Percentiles rank a stretch among this genome's conserved stretches.
Evolutionary conservation across 2,888 invertebrate genomes (phyloP).

Genomic region (Dynastes hyllus): DNA sequence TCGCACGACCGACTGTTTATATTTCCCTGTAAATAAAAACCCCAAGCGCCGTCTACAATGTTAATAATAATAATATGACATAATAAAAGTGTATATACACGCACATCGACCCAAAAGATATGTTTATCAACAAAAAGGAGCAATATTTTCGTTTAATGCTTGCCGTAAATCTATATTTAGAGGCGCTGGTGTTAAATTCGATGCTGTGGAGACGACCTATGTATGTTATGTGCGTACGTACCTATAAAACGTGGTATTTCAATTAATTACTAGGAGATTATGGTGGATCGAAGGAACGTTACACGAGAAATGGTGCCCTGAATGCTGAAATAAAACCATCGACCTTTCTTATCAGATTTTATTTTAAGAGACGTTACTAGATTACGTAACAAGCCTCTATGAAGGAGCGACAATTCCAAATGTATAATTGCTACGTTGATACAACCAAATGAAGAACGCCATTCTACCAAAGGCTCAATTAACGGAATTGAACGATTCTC

Average conservation of each 20-base stretch:
- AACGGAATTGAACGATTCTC: no score
- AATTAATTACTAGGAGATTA: constrained; percentile 41
- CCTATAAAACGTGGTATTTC: constrained; percentile 43
- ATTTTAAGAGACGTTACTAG: background rate
- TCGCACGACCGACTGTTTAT: constrained; percentile 41
- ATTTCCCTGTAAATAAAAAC: constrained; percentile 42
- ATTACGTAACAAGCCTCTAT: background rate
- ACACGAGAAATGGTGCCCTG: background rate
- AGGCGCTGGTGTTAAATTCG: constrained; percentile 36
- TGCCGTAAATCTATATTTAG: constrained; percentile 43
- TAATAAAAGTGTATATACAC: constrained; percentile 35
- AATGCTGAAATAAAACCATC: constrained; percentile 16
- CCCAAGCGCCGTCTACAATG: constrained; percentile 43
- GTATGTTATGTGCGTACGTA: constrained; percentile 10
- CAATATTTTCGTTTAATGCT: constrained; percentile 41
- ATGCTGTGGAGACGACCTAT: constrained; percentile 25
- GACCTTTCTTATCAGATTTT: constrained; percentile 28
- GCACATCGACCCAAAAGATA: constrained; percentile 31
- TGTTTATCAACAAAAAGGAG: constrained; percentile 47
- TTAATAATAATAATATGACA: constrained; percentile 46
- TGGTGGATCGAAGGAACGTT: constrained; percentile 22
- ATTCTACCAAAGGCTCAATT: no score
- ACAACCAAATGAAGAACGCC: no score
- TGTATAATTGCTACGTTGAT: no score
- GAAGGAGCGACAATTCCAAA: no score